Evolutionary conservation across 2,113 vertebrate genomes (phyloP), one percentile per base, ranked within the genome.

Genomic region (Lanius ludovicianus): DNA sequence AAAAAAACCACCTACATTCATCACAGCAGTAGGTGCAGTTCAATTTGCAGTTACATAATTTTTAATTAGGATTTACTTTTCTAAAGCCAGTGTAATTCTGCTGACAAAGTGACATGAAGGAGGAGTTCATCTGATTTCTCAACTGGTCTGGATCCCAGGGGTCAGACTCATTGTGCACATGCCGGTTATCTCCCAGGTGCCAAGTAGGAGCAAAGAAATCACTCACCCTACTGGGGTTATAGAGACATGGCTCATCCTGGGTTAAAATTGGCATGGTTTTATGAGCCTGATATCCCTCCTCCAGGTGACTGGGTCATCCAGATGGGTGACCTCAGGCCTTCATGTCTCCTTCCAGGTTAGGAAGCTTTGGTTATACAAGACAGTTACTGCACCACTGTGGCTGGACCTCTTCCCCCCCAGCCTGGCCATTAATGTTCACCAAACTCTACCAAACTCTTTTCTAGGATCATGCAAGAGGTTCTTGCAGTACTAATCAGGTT

Each of bases 71-170:
- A 57, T 70, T 81, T 50, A 13, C n/a, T 91, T 80, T 30, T 52
- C 30, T 42, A 13, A 91, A 84, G 25, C 7, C 50, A 37, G 31
- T 5, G 22, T 31, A 81, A 77, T 47, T 74, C 64, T 70, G 20
- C 50, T 49, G 30, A 13, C 37, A 62, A 39, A 85, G 30, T 25
- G 33, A 42, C 42, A 16, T 1, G 15, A 46, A 65, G 46, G 16
- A 55, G 12, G 21, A 74, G 23, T 33, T 53, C 37, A 75, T 9
- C 17, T 55, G 64, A n/a, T 27, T 35, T 23, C 31, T 31, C 37
- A 57, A 0, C 7, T 2, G 0, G 5, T 20, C 19, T 39, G 24
- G n/a, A 56, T n/a, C n/a, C 74, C 47, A 23, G 0, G 15, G 50
- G n/a, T 9, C 31, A 78, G 60, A n/a, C 15, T 47, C 4, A 13